Percentiles rank a stretch among this genome's conserved stretches.
These are phyloP conservation scores for Podabrus alpinus DNA, from an alignment of 2,888 invertebrate genomes.

Conservation along the genomic window DNA sequence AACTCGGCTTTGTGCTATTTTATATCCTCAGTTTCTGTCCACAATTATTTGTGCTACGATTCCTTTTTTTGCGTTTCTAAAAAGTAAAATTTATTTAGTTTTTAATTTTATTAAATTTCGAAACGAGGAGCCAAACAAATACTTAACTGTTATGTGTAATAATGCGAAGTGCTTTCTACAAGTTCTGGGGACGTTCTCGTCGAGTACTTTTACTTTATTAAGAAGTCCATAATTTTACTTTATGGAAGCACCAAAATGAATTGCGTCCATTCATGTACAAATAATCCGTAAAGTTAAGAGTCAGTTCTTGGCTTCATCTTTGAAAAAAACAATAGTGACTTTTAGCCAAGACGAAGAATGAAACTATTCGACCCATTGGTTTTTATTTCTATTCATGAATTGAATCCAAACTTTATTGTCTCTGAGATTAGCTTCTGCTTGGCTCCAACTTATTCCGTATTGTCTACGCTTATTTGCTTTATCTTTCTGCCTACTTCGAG, in stretches of 20 bases:
- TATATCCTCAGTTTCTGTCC: slow-evolving; percentile 16
- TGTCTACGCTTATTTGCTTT: slow-evolving; percentile 25
- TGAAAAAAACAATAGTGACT: slow-evolving; percentile 46
- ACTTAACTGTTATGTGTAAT: not conserved
- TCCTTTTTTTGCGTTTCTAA: slow-evolving; percentile 8
- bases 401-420: slow-evolving; percentile 44
- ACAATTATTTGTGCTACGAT: slow-evolving; percentile 18
- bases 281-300: slow-evolving; percentile 50
- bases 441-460: slow-evolving; percentile 27
- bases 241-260: slow-evolving; percentile 50
- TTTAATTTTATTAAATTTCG: not conserved
- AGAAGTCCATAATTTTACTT: slow-evolving; percentile 52
- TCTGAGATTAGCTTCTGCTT: slow-evolving; percentile 37
- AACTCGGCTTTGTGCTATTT: slow-evolving; percentile 22
- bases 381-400: slow-evolving; percentile 54
- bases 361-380: slow-evolving; percentile 53
- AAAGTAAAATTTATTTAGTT: not conserved
- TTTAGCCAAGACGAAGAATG: slow-evolving; percentile 42
- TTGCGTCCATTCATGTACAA: slow-evolving; percentile 51
- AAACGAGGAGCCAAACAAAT: not conserved
- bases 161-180: not conserved
- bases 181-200: slow-evolving; percentile 15
- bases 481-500: slow-evolving; percentile 21
- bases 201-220: slow-evolving; percentile 50
- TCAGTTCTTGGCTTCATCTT: slow-evolving; percentile 38